These are phyloP conservation scores for Pachyramphus minor DNA, from an alignment of 2,113 vertebrate genomes.

Conservation along the genomic window DNA sequence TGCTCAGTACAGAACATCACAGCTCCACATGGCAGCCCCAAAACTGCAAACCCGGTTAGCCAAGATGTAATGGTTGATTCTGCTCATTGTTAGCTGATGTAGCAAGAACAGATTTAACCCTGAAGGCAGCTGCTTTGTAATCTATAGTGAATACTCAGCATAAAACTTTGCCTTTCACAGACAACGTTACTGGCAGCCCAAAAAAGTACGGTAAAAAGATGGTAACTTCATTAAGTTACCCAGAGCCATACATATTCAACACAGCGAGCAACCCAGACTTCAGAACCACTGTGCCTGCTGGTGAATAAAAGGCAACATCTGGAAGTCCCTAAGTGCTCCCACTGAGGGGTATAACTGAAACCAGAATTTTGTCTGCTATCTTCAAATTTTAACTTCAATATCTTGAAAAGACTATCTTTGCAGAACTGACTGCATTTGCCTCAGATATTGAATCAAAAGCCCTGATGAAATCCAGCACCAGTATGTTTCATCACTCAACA, in stretches of 20 bases:
- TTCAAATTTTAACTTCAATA: background rate
- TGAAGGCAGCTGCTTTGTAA: background rate
- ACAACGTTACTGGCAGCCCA: background rate
- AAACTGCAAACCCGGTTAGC: background rate
- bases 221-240: background rate
- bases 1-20: background rate
- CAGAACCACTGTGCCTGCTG: background rate
- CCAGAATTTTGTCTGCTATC: background rate
- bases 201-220: background rate
- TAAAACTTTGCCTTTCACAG: background rate
- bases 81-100: background rate
- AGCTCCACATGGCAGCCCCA: background rate
- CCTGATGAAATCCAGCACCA: background rate
- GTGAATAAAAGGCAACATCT: background rate
- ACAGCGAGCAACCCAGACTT: background rate
- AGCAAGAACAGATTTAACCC: background rate
- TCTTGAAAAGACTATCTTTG: background rate
- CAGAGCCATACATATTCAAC: background rate
- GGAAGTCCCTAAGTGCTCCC: constrained; percentile 14
- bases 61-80: background rate
- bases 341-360: background rate
- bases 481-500: background rate
- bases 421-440: background rate
- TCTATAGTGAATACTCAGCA: fast-evolving
- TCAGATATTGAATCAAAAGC: background rate